Evolutionary conservation across 2,888 invertebrate species (phyloP), one percentile per base, ranked within the genome.

Genomic region (Campaea margaritaria): DNA sequence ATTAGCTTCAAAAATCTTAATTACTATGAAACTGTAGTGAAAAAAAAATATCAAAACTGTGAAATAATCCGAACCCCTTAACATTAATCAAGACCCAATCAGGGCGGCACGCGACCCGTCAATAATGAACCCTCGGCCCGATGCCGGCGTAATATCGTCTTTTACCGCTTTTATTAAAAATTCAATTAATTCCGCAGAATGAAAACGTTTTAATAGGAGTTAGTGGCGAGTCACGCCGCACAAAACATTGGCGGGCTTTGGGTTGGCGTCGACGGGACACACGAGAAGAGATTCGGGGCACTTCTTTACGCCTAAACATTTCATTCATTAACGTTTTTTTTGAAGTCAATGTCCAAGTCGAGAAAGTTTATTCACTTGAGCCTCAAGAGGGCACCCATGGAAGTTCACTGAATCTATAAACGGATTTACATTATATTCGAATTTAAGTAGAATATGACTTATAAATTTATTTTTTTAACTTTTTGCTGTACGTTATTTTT

Each of bases 111-210:
- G 48, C 38, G 13, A 34, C 2, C 57, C 51, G 13, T 34, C 51
- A 36, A 36, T 41, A 43, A 39, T 45, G 38, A 39, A 39, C 49
- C 44, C 28, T 10, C 11, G 31, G 47, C 13, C 16, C n/a, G 31
- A 12, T n/a, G 10, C 11, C 43, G 44, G 44, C 28, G 27, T 21
- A 43, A 39, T 27, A 4, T 13, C 39, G 49, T 12, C 38, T 39
- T 28, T 39, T 5, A 13, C 36, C 48, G 38, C 42, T 55, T 55
- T 69, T 76, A 76, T 78, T 73, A 75, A 78, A 80, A 76, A 74
- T 75, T 73, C 71, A 75, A 78, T 75, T 77, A 75, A 74, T 74
- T 73, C 69, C 62, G 68, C 65, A 58, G 63, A 70, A 73, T 70
- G 71, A 73, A 77, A 69, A 72, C 72, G 70, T 72, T 76, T 73